phyloP scores from a whole-genome alignment of 1,140 invertebrate genomes.

The Procambarus clarkii region DNA sequence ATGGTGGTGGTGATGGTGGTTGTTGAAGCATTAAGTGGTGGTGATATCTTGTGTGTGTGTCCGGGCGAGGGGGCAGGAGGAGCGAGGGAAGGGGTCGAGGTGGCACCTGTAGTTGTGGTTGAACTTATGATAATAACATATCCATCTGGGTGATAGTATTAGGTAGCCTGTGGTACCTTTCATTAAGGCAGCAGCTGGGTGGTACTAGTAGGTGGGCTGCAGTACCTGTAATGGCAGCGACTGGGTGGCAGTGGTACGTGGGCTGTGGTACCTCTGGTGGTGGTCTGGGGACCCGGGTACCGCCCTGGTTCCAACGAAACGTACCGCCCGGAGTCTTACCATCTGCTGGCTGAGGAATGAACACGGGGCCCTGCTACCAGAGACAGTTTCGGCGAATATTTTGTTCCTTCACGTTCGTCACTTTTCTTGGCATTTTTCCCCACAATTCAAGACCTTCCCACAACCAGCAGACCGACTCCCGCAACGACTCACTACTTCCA shows the following conservation, averaged over 20 bases:
- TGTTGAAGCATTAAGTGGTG: neutral
- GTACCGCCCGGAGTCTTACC: neutral
- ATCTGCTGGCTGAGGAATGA: slow-evolving; percentile 5
- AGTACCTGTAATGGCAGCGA: neutral
- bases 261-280: neutral
- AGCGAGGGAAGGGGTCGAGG: neutral
- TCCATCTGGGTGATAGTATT: neutral
- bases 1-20: neutral
- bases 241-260: neutral
- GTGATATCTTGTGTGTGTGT: no score
- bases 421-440: neutral
- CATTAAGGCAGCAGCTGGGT: neutral
- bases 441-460: neutral
- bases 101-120: neutral
- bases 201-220: neutral
- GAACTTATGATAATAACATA: neutral
- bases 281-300: neutral
- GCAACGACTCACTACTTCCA: neutral
- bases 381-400: neutral
- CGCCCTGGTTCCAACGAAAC: slow-evolving; percentile 11
- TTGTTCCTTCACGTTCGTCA: neutral
- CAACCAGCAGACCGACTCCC: neutral
- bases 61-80: no score
- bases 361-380: neutral
- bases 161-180: neutral